Evolutionary conservation across 2,888 invertebrate species (phyloP), one percentile per base, ranked within the genome.

Genomic region (Eubasilissa splendida): DNA sequence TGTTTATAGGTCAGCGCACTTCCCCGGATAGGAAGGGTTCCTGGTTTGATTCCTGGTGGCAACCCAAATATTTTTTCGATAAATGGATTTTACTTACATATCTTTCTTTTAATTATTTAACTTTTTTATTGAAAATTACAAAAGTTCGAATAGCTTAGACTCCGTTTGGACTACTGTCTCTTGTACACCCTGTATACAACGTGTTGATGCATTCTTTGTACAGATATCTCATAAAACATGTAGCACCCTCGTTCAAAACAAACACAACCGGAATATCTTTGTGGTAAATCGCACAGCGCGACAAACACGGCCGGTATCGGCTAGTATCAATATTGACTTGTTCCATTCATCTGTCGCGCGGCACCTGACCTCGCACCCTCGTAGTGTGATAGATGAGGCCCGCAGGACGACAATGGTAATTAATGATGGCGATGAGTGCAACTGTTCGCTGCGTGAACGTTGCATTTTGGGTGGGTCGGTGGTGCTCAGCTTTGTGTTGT

Each of bases 331-430:
- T 50, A 66, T 66, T 33, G 31, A 66, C 42, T 66, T 50, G 5
- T 14, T 3, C 68, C 68, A 68, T 68, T 68, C 68, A 68, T 9
- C 68, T 68, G 68, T 68, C 68, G 50, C n/a, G 52, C 14, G 52
- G 42, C 50, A 14, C 14, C 4, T n/a, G 68, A n/a, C 50, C 68
- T 68, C 68, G 68, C 9, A 12, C n/a, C 42, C 33, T 50, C 33
- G n/a, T n/a, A 68, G 42, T 7, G 0, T 22, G 63, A 31, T 11
- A 63, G 63, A 22, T 63, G 31, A 22, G 31, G 63, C 31, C 63
- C 63, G n/a, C 22, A 9, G 2, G 63, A 63, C 11, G 42, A 63
- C 31, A 31, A 63, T 63, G 4, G 31, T 63, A 0, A 31, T 31
- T 11, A 60, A 22, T 4, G 60, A 60, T 14, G 31, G 14, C 60